Conservation (phyloP, 2,113 vertebrate genomes). For the Malurus cyaneus region DNA sequence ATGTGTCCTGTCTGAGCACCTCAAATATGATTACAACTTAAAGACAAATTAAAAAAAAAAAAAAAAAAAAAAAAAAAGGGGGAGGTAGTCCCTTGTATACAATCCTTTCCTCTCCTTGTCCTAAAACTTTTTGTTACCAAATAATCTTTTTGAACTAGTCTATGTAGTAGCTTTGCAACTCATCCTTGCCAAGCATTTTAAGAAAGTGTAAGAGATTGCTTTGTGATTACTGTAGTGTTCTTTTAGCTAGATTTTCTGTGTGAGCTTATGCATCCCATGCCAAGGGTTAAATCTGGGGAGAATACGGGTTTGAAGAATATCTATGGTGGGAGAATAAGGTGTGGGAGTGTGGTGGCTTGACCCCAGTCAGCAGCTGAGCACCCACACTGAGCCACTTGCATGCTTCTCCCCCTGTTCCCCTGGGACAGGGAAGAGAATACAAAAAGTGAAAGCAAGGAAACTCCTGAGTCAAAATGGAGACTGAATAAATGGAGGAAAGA, state of each 20-base stretch:
- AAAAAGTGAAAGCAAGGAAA: background rate
- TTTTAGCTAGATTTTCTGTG: background rate
- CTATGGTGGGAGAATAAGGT: background rate
- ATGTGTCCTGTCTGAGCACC: background rate
- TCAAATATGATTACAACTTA: background rate
- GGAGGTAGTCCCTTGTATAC: background rate
- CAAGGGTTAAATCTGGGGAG: background rate
- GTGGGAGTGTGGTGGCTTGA: background rate
- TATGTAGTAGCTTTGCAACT: background rate
- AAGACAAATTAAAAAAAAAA: background rate
- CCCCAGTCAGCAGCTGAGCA: background rate
- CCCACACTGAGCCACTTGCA: background rate
- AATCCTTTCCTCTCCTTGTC: background rate
- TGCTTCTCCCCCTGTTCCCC: fast-evolving
- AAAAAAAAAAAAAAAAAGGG: background rate
- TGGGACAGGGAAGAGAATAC: background rate
- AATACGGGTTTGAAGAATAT: background rate
- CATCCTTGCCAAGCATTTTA: background rate
- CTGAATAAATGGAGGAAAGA: background rate
- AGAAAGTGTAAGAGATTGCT: background rate
- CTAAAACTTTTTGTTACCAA: background rate
- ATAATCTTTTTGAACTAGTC: background rate
- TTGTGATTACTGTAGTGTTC: background rate
- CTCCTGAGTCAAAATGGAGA: background rate
- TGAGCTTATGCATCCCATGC: background rate